Percentiles rank a stretch among this genome's conserved stretches.
Evolutionary conservation across 2,888 invertebrate genomes (phyloP).

Genomic region (Amphipoea oculea): DNA sequence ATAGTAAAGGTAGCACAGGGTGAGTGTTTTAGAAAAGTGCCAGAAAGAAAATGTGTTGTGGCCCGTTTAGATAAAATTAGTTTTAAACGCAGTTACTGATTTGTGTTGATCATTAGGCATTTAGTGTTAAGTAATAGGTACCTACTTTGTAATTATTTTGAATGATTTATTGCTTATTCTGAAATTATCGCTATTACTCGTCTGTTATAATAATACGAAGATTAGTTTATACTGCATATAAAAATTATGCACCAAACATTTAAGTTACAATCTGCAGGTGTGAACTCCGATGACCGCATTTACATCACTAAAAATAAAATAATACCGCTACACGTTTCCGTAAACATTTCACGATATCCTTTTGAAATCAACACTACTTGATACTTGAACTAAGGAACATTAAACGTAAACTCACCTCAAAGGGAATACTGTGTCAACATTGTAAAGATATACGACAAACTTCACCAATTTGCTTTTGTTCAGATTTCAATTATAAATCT

Average conservation of each 20-base stretch:
- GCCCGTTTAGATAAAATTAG: background rate
- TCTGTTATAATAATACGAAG: background rate
- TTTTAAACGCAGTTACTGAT: background rate
- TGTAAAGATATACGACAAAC: conserved; percentile 55
- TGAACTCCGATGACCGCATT: conserved; percentile 47
- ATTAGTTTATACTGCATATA: background rate
- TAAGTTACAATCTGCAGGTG: conserved; percentile 36
- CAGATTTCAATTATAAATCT: conserved; percentile 59
- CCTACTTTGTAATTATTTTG: no score
- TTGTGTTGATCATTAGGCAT: background rate
- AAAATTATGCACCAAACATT: background rate
- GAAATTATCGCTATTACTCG: background rate
- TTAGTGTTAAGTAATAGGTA: no score
- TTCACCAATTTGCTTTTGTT: conserved; percentile 64
- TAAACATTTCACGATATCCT: conserved; percentile 42
- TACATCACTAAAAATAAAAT: conserved; percentile 49
- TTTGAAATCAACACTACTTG: conserved; percentile 48
- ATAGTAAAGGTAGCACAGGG: conserved; percentile 24
- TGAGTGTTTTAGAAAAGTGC: background rate
- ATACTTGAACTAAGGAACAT: conserved; percentile 42
- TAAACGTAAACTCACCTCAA: conserved; percentile 53
- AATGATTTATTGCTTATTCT: no score
- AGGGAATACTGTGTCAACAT: conserved; percentile 57
- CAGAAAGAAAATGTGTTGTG: background rate
- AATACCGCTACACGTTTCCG: conserved; percentile 45